phyloP scores from a whole-genome alignment of 2,888 invertebrate genomes.

The Drosophila austrosaltans region DNA sequence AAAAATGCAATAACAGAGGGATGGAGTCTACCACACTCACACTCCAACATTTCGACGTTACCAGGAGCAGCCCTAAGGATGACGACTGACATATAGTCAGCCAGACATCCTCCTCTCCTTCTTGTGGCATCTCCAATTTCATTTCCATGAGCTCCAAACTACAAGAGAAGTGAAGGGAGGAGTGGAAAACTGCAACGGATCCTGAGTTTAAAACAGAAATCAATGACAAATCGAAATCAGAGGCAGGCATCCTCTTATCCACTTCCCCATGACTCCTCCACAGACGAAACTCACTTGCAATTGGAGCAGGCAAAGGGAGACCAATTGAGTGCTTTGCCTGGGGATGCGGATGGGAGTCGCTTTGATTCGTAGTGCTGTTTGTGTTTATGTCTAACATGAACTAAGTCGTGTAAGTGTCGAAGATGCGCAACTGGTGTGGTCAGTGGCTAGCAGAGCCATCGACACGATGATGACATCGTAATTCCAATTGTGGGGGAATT shows the following conservation, averaged over 20 bases:
- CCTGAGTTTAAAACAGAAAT: conserved; percentile 23
- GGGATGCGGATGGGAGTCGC: background rate
- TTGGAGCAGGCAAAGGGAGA: conserved; percentile 10
- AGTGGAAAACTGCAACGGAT: conserved; percentile 12
- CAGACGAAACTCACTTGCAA: conserved; percentile 3
- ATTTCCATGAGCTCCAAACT: conserved; percentile 28
- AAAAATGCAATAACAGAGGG: conserved; percentile 23
- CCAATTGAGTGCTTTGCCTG: conserved; percentile 47
- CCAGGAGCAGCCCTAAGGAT: conserved; percentile 2
- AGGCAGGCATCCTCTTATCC: conserved; percentile 13
- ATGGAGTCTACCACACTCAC: background rate
- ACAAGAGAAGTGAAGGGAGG: background rate
- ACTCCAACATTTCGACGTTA: background rate
- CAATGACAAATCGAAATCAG: conserved; percentile 49
- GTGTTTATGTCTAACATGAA: conserved; percentile 50
- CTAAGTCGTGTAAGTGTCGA: conserved; percentile 47
- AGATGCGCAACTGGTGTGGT: conserved; percentile 25
- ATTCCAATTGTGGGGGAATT: conserved; percentile 39
- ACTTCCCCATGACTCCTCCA: background rate
- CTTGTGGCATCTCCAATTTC: conserved; percentile 42
- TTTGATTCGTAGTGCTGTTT: conserved; percentile 25
- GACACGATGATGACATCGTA: conserved; percentile 8
- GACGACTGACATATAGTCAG: conserved; percentile 11
- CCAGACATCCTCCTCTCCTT: conserved; percentile 19
- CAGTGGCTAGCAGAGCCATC: conserved; percentile 20